Conservation (phyloP, 2,888 invertebrate genomes). For the Scaptomyza cyrtandrae region DNA sequence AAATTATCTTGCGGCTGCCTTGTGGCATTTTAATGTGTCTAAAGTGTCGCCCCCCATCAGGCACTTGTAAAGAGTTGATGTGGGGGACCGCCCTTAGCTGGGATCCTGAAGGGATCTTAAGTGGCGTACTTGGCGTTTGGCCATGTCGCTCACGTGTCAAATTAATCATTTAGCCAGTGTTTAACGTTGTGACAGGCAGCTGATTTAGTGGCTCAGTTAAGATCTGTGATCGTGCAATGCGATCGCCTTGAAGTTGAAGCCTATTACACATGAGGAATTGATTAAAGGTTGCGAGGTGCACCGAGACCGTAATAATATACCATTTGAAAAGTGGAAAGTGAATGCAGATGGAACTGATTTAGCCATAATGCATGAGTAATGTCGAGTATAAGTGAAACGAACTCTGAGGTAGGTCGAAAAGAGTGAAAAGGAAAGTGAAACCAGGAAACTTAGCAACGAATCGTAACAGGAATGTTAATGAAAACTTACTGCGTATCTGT, state of each 20-base stretch:
- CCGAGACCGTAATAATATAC: constrained; percentile 8
- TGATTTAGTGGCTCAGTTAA: constrained; percentile 65
- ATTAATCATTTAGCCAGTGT: constrained; percentile 66
- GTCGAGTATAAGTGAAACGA: not conserved
- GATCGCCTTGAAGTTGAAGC: constrained; percentile 26
- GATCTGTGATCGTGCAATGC: constrained; percentile 48
- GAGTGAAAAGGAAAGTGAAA: not conserved
- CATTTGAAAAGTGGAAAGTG: not conserved
- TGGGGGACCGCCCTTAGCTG: constrained; percentile 64
- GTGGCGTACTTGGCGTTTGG: constrained; percentile 55
- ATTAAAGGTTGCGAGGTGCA: constrained; percentile 31
- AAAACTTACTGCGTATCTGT: not conserved
- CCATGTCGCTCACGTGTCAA: constrained; percentile 75
- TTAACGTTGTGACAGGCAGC: constrained; percentile 60
- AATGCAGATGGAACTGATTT: constrained; percentile 45
- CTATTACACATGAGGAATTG: constrained; percentile 42
- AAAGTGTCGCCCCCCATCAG: constrained; percentile 65
- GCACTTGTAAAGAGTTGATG: constrained; percentile 65
- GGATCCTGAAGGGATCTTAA: constrained; percentile 33
- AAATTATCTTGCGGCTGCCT: constrained; percentile 64
- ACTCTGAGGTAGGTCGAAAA: constrained; percentile 34
- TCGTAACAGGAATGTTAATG: constrained; percentile 24
- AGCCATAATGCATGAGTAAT: constrained; percentile 20
- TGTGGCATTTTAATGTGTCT: constrained; percentile 78
- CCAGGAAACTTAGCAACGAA: not conserved